Evolutionary conservation across 1,140 invertebrate species (phyloP).

Genomic region (Cecropterus lyciades): DNA sequence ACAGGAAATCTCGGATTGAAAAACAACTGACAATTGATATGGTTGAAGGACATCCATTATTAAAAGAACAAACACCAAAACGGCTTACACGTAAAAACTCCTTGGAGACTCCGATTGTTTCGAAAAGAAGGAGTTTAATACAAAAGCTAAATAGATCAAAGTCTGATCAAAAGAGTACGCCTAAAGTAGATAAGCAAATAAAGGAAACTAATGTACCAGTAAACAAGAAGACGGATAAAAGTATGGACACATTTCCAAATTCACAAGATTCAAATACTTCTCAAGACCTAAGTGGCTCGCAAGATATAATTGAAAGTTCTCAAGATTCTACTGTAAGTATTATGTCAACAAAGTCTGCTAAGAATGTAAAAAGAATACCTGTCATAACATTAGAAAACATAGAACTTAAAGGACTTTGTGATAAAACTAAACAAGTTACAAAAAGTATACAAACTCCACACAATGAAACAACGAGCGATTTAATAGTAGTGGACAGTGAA

Average conservation of each 20-base stretch:
- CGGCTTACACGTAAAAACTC: slow-evolving; percentile 60
- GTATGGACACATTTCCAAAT: not conserved
- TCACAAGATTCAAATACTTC: slow-evolving; percentile 32
- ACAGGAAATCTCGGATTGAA: slow-evolving; percentile 68
- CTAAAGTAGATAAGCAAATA: slow-evolving; percentile 39
- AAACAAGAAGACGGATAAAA: slow-evolving; percentile 10
- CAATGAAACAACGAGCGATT: not conserved
- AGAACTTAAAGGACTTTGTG: slow-evolving; percentile 1
- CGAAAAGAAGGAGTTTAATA: slow-evolving; percentile 49
- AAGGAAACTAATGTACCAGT: slow-evolving; percentile 35
- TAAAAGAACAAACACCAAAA: slow-evolving; percentile 57
- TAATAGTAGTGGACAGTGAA: slow-evolving; percentile 28
- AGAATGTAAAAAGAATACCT: slow-evolving; percentile 52
- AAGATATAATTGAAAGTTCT: slow-evolving; percentile 82
- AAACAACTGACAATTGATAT: slow-evolving; percentile 77
- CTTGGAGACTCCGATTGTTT: slow-evolving; percentile 38
- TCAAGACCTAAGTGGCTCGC: slow-evolving; percentile 55
- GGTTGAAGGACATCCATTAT: slow-evolving; percentile 77
- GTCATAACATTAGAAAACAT: slow-evolving; percentile 44
- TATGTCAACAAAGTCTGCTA: slow-evolving; percentile 64
- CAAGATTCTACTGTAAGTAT: slow-evolving; percentile 77
- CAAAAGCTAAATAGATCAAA: slow-evolving; percentile 57
- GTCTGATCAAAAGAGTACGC: slow-evolving; percentile 38
- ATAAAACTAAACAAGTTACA: slow-evolving; percentile 1
- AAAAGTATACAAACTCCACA: slow-evolving; percentile 24